Evolutionary conservation across 2,888 invertebrate species (phyloP), one percentile per base, ranked within the genome.

Genomic region (Chalcis sispes): DNA sequence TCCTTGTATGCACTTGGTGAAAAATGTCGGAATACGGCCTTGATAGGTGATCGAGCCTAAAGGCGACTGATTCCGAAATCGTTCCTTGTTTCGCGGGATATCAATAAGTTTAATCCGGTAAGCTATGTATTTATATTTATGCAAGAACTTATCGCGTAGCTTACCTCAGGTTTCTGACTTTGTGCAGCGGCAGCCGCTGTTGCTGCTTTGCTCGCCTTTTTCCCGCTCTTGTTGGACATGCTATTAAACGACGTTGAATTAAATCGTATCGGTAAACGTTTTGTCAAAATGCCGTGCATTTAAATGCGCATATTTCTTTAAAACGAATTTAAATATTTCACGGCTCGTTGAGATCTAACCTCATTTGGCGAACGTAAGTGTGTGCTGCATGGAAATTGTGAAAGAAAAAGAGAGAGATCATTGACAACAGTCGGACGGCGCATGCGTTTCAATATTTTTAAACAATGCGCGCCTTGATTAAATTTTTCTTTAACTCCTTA

Each of bases 11-110:
- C 72, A 70, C 64, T 77, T 73, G 58, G 25, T 52, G 52, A 77
- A 84, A 85, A 84, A 87, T 86, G 87, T 83, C 81, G 81, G 80
- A 77, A 79, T 83, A 80, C 80, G 77, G 78, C 79, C 75, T 77
- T 52, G 80, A 82, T 79, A 86, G 86, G 80, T 86, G 87, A 88
- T 85, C 80, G 71, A 73, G 72, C 72, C 73, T 58, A 20, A 23
- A 2, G 13, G 32, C 5, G 32, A 20, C 50, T 27, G 46, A 72
- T 48, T 66, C 25, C 54, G 66, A 18, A 42, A 15, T 8, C 29
- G 3, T 3, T 13, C 27, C 20, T 40, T 20, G 15, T n/a, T 36
- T 64, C 29, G 62, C 32, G 20, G 50, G 2, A 2, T 15, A 10
- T 40, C 40, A 23, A 50, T 5, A 29, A 65, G n/a, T n/a, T n/a